Percentiles rank a stretch among this genome's conserved stretches.
Evolutionary conservation across 1,140 invertebrate genomes (phyloP).

Genomic region (silkworm (Bombyx mori)): DNA sequence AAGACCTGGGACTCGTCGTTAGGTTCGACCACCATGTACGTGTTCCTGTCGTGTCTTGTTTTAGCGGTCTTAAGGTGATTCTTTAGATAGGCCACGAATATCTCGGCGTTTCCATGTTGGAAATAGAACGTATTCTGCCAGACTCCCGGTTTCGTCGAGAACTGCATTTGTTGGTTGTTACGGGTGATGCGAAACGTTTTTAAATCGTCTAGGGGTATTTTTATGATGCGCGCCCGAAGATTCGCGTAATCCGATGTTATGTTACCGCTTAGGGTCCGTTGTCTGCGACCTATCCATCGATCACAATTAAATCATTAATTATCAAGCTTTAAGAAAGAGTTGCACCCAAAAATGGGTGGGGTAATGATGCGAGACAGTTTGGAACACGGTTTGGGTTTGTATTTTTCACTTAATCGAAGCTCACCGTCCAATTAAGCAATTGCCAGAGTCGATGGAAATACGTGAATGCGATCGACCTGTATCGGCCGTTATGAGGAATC

Average conservation of each 20-base stretch:
- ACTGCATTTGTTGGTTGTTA: slow-evolving; percentile 78
- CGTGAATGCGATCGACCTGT: no score
- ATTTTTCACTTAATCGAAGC: no score
- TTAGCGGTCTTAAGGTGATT: slow-evolving; percentile 74
- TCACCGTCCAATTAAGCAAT: no score
- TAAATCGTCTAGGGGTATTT: slow-evolving; percentile 76
- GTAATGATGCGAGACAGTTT: no score
- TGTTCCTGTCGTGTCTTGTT: slow-evolving; percentile 78
- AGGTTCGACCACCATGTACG: slow-evolving; percentile 77
- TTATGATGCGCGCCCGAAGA: slow-evolving; percentile 73
- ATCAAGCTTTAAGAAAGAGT: no score
- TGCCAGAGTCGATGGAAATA: no score
- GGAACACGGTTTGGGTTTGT: no score
- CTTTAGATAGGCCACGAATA: slow-evolving; percentile 79
- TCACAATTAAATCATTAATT: no score
- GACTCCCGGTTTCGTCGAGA: slow-evolving; percentile 81
- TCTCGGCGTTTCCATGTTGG: slow-evolving; percentile 86
- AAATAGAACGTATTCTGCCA: slow-evolving; percentile 87
- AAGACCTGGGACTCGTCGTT: slow-evolving; percentile 78
- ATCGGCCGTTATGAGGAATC: no score
- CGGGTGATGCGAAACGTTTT: slow-evolving; percentile 78
- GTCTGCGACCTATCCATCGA: slow-evolving; percentile 48
- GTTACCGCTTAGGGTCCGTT: slow-evolving; percentile 70
- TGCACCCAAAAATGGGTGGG: no score
- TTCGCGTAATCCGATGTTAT: slow-evolving; percentile 66